Evolutionary conservation across 2,113 vertebrate species (phyloP), one percentile per base, ranked within the genome.

Genomic region (Cranoglanis bouderius): DNA sequence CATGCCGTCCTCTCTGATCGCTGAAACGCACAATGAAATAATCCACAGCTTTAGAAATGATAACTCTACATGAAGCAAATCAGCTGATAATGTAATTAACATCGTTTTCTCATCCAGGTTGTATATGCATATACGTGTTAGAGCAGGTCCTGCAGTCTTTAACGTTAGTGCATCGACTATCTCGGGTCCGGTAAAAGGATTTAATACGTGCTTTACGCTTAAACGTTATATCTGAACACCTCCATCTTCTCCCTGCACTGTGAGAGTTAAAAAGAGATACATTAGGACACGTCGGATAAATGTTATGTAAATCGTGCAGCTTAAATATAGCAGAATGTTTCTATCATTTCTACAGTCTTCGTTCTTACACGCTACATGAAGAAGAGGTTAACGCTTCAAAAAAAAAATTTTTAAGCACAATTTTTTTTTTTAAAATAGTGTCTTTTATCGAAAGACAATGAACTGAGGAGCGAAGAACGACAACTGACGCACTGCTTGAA

Each of bases 1-100:
- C 98, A 99, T 99, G 89, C 98, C 98, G 92, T 99, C 98, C 93
- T 99, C 98, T 93, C 98, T 97, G 95, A 99, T 99, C 93, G 98
- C 98, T 99, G 83, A 35, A 87, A 91, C 4, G 89, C 19, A 63
- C 13, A 86, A 35, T 46, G 59, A 24, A 57, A 40, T 24, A 19
- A 40, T 21, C 0, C 24, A 35, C 38, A 40, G 38, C 14, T 74
- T 74, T 18, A 82, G 26, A 57, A 72, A 86, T 12, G 6, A 75
- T 4, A 43, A 43, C 38, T 18, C 13, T 1, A 16, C 65, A 70
- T 6, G 67, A 35, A 38, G 32, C 32, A 70, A 6, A 32, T 26
- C 65, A 72, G 18, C 35, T 38, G 67, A 19, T 19, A 6, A 19
- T 19, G 2, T 38, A 9, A 38, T 19, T 3, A 18, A 9, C 16